Evolutionary conservation across 1,140 invertebrate genomes (phyloP), one percentile per base, ranked within the genome.

Genomic region (Eufriesea mexicana): DNA sequence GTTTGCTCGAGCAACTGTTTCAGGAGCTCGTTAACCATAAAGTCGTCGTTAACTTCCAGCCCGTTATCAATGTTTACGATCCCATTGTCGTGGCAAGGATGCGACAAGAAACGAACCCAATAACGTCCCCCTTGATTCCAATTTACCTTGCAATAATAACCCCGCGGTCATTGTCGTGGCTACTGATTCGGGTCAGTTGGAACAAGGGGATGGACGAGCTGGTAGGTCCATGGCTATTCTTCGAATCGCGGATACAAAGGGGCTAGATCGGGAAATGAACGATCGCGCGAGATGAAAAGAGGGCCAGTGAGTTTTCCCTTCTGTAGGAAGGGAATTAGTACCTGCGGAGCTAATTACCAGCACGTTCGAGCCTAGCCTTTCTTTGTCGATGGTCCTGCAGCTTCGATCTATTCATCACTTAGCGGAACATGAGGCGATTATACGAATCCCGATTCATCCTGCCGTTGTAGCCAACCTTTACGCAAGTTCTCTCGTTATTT

Each of bases 41-140:
- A 73, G 54, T 35, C 42, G 70, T 55, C 51, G 23, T 49, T 54
- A 18, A 28, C 49, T 71, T 71, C 49, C 64, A 23, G 4, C 5
- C 35, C 18, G 20, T 73, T 73, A 73, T 73, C 51, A 16, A 42
- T 73, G 28, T 73, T 73, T 73, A 73, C 28, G 20, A 7, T 25
- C 20, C 71, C 54, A 73, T 73, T 73, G 57, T 18, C 28, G 49
- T 28, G 18, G 35, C 70, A 72, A 35, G 49, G 35, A 23, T 35
- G 8, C n/a, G 18, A 25, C 25, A 35, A 57, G 18, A 54, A 54
- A 8, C 71, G 42, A 67, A 57, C 54, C 7, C 25, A 5, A 55
- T 28, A 28, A 49, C 8, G 28, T 14, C 23, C 6, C 20, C 5
- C 25, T 25, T 68, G n/a, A 25, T 49, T 47, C 67, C n/a, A 68